A percentile compares a stretch with the other conserved stretches of the same genome.
These are phyloP conservation scores for Sciurus vulgaris DNA, from an alignment of 2,797 vertebrate genomes.

Conservation along the genomic window DNA sequence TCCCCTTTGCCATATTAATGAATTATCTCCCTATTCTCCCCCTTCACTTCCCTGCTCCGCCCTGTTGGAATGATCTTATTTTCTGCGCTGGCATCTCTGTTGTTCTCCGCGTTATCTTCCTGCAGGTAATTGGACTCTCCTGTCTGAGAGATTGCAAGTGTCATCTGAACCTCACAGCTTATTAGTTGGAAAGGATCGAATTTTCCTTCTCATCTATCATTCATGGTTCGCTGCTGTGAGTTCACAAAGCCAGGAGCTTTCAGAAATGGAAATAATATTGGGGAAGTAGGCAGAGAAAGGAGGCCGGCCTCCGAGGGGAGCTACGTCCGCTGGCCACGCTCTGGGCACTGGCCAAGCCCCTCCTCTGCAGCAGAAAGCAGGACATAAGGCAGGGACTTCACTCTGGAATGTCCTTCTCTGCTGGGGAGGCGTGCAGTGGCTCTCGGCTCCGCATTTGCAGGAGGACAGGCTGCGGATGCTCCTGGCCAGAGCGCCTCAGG, in stretches of 20 bases:
- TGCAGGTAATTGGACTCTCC: neutral
- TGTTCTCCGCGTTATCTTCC: neutral
- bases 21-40: neutral
- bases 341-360: no score
- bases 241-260: conserved; percentile 46
- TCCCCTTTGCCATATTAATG: conserved; percentile 18
- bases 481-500: neutral
- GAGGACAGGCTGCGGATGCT: neutral
- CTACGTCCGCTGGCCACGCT: no score
- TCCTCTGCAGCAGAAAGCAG: neutral
- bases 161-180: neutral
- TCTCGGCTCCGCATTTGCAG: neutral
- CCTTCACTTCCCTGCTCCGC: neutral
- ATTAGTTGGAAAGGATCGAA: neutral
- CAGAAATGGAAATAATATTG: neutral
- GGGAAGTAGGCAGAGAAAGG: neutral
- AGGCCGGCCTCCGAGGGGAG: neutral
- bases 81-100: neutral
- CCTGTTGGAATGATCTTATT: conserved; percentile 5
- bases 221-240: conserved; percentile 51
- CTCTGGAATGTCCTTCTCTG: neutral
- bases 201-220: conserved; percentile 57
- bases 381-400: neutral
- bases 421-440: no score
- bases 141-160: neutral